These are phyloP conservation scores for Orchestes rusci DNA, from an alignment of 2,888 invertebrate genomes.

Conservation along the genomic window DNA sequence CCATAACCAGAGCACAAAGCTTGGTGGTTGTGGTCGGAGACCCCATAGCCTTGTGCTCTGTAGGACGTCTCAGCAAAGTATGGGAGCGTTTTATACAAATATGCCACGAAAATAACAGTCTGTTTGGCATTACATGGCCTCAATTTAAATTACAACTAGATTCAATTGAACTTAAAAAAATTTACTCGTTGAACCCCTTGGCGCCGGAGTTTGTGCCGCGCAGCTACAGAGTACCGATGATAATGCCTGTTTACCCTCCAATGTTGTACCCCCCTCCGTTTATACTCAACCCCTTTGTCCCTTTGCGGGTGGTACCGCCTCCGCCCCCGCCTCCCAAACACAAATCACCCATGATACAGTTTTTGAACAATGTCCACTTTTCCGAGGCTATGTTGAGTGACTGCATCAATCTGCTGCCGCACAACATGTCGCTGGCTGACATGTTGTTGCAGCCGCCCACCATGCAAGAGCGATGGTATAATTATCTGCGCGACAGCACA, in stretches of 20 bases:
- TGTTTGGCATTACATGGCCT: slow-evolving; percentile 66
- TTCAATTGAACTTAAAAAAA: slow-evolving; percentile 66
- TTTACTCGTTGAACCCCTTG: slow-evolving; percentile 71
- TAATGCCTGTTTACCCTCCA: slow-evolving; percentile 5
- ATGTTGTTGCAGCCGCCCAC: slow-evolving; percentile 48
- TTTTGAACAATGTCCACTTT: slow-evolving; percentile 53
- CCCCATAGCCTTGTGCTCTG: slow-evolving; percentile 72
- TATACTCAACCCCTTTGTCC: slow-evolving; percentile 25
- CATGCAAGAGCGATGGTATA: slow-evolving; percentile 46
- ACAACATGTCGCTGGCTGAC: slow-evolving; percentile 51
- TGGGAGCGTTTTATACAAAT: slow-evolving; percentile 74
- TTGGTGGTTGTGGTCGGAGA: slow-evolving; percentile 79
- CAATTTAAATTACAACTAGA: slow-evolving; percentile 58
- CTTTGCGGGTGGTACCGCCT: slow-evolving; percentile 18
- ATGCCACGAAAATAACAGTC: slow-evolving; percentile 61
- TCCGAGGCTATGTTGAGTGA: slow-evolving; percentile 42
- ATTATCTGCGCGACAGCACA: slow-evolving; percentile 48
- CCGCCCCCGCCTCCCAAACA: slow-evolving; percentile 7
- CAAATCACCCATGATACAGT: no score
- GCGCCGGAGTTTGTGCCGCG: slow-evolving; percentile 75
- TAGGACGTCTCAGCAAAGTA: slow-evolving; percentile 71
- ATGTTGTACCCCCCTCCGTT: slow-evolving; percentile 18
- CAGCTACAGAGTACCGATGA: slow-evolving; percentile 35
- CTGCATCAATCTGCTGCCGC: slow-evolving; percentile 46
- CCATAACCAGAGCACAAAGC: slow-evolving; percentile 74